phyloP scores from a whole-genome alignment of 2,113 vertebrate genomes.

The Vulpes ferrilata region DNA sequence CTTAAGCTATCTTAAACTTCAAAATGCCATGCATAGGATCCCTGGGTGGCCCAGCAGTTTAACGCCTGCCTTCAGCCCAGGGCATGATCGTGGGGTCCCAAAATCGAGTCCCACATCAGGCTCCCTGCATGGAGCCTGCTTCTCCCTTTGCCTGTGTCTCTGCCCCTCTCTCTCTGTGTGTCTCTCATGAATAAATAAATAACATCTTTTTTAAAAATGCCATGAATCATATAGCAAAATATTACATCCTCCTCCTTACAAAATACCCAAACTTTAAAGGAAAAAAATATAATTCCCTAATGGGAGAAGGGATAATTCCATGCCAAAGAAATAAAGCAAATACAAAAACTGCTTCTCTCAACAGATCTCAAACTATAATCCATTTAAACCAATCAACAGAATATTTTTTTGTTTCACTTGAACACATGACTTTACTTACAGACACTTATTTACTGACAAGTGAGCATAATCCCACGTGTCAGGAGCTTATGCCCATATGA shows the following conservation, averaged over 20 bases:
- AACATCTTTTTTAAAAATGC: too few species aligned
- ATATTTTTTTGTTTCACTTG: constrained; percentile 31
- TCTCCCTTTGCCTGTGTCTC: too few species aligned
- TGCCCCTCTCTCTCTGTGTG: too few species aligned
- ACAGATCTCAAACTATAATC: constrained; percentile 10
- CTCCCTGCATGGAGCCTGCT: too few species aligned
- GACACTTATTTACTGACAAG: background rate
- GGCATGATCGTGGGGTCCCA: too few species aligned
- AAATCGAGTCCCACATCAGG: too few species aligned
- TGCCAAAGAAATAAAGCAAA: constrained; percentile 34
- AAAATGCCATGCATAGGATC: background rate
- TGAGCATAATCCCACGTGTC: constrained; percentile 1
- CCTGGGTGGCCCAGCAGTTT: too few species aligned
- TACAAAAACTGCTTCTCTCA: constrained; percentile 16
- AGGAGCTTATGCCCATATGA: background rate
- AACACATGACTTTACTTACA: constrained; percentile 19
- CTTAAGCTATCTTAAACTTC: background rate
- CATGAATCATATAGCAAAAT: background rate
- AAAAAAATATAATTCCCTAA: background rate
- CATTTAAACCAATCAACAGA: constrained; percentile 47
- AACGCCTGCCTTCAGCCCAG: too few species aligned
- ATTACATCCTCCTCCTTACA: background rate
- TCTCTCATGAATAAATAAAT: too few species aligned
- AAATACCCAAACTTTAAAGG: background rate
- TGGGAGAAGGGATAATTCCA: background rate